Conservation (phyloP, 2,888 invertebrate species). For the Drosophila subquinaria region DNA sequence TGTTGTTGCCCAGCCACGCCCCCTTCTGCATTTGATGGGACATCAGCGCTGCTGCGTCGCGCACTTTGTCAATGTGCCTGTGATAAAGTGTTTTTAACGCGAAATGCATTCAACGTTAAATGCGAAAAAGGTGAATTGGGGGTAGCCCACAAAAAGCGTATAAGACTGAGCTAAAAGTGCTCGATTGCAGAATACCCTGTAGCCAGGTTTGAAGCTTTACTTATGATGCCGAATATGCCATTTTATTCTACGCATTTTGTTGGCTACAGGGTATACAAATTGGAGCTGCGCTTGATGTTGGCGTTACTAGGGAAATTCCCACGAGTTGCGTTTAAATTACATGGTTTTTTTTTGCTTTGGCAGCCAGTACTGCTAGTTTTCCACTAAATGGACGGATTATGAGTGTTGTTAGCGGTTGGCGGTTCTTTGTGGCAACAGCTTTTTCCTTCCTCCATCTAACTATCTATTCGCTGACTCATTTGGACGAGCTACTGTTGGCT, state of each 20-base stretch:
- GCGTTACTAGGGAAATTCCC: constrained; percentile 44
- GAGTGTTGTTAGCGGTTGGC: constrained; percentile 73
- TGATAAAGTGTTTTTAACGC: constrained; percentile 79
- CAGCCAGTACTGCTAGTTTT: constrained; percentile 44
- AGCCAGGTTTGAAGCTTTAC: background rate
- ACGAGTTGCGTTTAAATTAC: constrained; percentile 72
- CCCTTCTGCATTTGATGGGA: constrained; percentile 71
- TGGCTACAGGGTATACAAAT: constrained; percentile 29
- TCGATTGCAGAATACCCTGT: constrained; percentile 14
- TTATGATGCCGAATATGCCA: no score
- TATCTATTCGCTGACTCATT: constrained; percentile 36
- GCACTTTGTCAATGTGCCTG: constrained; percentile 76
- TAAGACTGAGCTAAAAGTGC: background rate
- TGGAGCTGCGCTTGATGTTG: background rate
- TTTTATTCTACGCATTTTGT: background rate
- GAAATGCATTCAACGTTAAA: constrained; percentile 78
- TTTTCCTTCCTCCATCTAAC: constrained; percentile 9
- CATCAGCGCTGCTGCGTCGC: constrained; percentile 51
- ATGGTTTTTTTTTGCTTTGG: constrained; percentile 40
- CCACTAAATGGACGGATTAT: constrained; percentile 77
- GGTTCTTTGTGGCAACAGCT: constrained; percentile 14
- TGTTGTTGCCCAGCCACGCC: constrained; percentile 29
- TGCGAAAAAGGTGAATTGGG: constrained; percentile 52
- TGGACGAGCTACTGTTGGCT: constrained; percentile 29
- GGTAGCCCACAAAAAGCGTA: constrained; percentile 15